Percentiles rank a stretch among this genome's conserved stretches.
Evolutionary conservation across 2,888 invertebrate genomes (phyloP).

Genomic region (Agrochola litura): DNA sequence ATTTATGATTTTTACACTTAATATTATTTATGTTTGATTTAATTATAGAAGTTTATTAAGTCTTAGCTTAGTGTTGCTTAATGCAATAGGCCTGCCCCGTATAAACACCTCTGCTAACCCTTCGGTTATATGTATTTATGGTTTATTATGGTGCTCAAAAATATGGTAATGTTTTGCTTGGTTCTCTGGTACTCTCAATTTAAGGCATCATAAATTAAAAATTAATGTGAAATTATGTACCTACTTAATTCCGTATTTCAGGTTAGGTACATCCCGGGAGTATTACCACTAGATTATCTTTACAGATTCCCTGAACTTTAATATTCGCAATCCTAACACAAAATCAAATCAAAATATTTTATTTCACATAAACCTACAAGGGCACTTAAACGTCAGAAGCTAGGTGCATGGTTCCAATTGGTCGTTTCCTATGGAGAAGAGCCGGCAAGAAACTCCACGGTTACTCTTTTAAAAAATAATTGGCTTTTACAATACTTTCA

Average conservation of each 20-base stretch:
- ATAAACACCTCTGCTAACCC: too few relatives aligned
- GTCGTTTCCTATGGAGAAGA: too few relatives aligned
- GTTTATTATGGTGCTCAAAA: background rate
- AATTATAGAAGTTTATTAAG: background rate
- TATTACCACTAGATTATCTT: background rate
- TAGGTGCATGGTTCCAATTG: too few relatives aligned
- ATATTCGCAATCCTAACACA: background rate
- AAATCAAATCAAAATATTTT: background rate
- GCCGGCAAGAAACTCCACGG: too few relatives aligned
- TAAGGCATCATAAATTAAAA: background rate
- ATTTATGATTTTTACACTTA: background rate
- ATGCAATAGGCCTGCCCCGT: too few relatives aligned
- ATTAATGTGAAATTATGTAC: background rate
- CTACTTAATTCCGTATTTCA: background rate
- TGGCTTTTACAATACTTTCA: too few relatives aligned
- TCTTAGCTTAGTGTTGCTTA: too few relatives aligned
- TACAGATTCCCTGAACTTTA: slow-evolving; percentile 4
- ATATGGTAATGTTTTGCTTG: too few relatives aligned
- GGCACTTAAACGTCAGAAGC: too few relatives aligned
- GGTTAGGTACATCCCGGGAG: background rate
- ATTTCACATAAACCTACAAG: too few relatives aligned
- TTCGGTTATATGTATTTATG: background rate
- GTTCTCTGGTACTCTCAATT: background rate
- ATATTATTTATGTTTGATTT: background rate
- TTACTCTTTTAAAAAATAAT: too few relatives aligned